Evolutionary conservation across 2,888 invertebrate species (phyloP).

Genomic region (Prosapia bicincta): DNA sequence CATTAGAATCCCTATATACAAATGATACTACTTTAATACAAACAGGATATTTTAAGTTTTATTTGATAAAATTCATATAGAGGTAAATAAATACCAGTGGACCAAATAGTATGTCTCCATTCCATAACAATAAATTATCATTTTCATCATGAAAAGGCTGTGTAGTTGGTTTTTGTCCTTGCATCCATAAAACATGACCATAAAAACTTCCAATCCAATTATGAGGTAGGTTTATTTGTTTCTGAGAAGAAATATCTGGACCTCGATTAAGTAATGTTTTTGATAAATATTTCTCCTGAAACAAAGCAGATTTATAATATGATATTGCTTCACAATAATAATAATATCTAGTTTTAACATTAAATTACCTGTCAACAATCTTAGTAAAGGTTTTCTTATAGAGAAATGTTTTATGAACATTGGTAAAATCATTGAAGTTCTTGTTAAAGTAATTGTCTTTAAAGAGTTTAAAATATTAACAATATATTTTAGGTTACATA

Average conservation of each 20-base stretch:
- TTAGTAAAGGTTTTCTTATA: too few relatives aligned
- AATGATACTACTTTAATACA: too few relatives aligned
- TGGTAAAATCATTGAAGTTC: too few relatives aligned
- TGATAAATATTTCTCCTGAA: not conserved
- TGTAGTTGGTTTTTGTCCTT: conserved; percentile 58
- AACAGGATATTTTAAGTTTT: not conserved
- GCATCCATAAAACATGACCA: conserved; percentile 76
- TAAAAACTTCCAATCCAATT: conserved; percentile 40
- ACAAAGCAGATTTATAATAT: not conserved
- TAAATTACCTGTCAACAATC: too few relatives aligned
- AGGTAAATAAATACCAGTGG: conserved; percentile 44
- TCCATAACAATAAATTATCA: conserved; percentile 71
- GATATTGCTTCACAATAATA: too few relatives aligned
- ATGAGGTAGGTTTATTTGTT: not conserved
- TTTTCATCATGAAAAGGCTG: conserved; percentile 65
- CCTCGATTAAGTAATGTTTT: not conserved
- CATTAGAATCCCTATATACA: too few relatives aligned
- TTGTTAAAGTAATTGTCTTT: too few relatives aligned
- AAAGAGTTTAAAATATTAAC: too few relatives aligned
- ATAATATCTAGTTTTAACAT: too few relatives aligned
- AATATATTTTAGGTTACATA: too few relatives aligned
- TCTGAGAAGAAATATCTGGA: not conserved
- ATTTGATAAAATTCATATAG: not conserved
- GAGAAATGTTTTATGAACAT: too few relatives aligned
- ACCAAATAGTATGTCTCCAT: conserved; percentile 81